Evolutionary conservation across 2,113 vertebrate genomes (phyloP), one percentile per base, ranked within the genome.

Genomic region (Rana temporaria): DNA sequence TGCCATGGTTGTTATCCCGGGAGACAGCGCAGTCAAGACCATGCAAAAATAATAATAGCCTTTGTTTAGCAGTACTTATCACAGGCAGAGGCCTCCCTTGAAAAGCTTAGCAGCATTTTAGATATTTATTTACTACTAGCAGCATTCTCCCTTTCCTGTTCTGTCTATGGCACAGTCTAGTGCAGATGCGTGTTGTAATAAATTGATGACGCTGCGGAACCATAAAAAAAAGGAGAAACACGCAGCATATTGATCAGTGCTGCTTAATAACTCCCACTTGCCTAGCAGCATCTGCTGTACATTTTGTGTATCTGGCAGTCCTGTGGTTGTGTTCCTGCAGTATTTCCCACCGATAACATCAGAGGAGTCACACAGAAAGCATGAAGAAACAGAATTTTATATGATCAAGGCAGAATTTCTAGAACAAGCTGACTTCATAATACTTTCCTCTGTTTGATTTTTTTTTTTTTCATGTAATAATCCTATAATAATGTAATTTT

Each of bases 1-100:
- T 71, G 20, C 48, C 14, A 53, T 71, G 48, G 68, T 71, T 52
- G 68, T 71, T 71, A 53, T 71, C 53, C 42, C 9, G 9, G 11
- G 42, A 48, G 42, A 48, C 8, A 14, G 11, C 6, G 9, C 42
- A 12, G 12, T 11, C 42, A 48, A 48, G 42, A 48, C 42, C 6
- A 2, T 14, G 42, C 42, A 48, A 8, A 12, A 48, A 48, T 48
- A 48, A 48, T 48, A 12, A 48, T 48, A 48, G 42, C 9, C 12
- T 48, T 48, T 48, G 42, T 48, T 48, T 52, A 26, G 48, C 68
- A 26, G n/a, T 53, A 24, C 42, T 24, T 16, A 14, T 71, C 68
- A 17, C 6, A 71, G 20, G 48, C 42, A 18, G 6, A 11, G 68
- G 48, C 68, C 12, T 20, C 68, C 2, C 68, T 53, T 9, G 42